Evolutionary conservation across 2,113 vertebrate species (phyloP), one percentile per base, ranked within the genome.

Genomic region (Chrysochloris asiatica): DNA sequence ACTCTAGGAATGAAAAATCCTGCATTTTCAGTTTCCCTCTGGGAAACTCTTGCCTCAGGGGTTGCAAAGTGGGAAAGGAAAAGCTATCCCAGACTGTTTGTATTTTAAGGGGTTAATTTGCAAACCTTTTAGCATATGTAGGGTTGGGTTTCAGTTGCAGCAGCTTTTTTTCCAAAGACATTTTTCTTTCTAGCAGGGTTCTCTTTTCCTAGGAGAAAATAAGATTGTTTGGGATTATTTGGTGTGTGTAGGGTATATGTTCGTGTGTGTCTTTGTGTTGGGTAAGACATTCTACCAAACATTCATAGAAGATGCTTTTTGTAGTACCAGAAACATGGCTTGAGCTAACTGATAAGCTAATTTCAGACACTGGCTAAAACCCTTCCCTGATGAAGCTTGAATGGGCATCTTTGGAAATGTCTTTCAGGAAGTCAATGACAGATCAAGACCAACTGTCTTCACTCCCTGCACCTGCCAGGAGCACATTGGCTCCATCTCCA

Each of bases 121-220:
- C 91, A 96, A 86, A 98, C 98, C 97, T 94, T 90, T 95, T 94
- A 22, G 71, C 21, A 59, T 56, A 52, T 11, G 94, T 81, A 0
- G 95, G 75, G 4, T 84, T 81, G 48, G 93, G 73, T 91, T 78
- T 95, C 89, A 95, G 97, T 75, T 96, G 95, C 1, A 96, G 93
- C 43, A 98, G 95, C 73, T 95, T 96, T 89, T 93, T 92, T 83
- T 98, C 97, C 80, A 97, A 86, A 16, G 94, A 87, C 17, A 36
- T 43, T 80, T 98, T 98, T 94, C 95, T 98, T 89, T 96, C 96
- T 24, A 96, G 76, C 87, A 98, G 90, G 10, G 50, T 85, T 93
- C 92, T 96, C 94, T 97, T 98, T 85, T 98, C 98, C 98, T 98
- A 89, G 45, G 83, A 77, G 80, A 91, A 72, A 94, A 93, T 30